Base-by-base conservation (phyloP, 2,113 vertebrate species). In the Alces alces region DNA sequence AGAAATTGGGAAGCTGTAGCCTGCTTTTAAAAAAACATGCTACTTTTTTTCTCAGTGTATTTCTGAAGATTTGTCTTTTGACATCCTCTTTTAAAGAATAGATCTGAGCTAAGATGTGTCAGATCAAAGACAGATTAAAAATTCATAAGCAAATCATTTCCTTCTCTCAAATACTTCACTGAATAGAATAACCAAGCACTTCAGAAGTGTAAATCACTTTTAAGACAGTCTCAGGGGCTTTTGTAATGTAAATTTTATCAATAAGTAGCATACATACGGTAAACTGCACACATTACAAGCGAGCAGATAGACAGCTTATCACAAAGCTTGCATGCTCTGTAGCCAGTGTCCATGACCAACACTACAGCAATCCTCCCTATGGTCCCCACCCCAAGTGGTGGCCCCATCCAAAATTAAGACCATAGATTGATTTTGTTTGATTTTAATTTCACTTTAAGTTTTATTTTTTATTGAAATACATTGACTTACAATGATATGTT, bases 71-170 rank as follows among this genome's bases (percentile, higher is more conserved):
- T 28, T 97, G 93, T 58, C 17, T 84, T 36, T 92, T 47, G 17
- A 36, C 23, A 30, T 27, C 27, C 36, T 88, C 76, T 86, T 97
- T 91, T 87, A 94, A 66, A 93, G 30, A 90, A 43, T 28, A 21
- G 61, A 82, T 92, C 25, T 54, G 92, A 86, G 17, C 50, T 85
- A n/a, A 87, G n/a, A 82, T 60, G 50, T 60, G 92, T 76, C 45
- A 76, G 64, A 93, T 92, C n/a, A 95, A 96, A 96, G 47, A 70
- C 0, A 61, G 43, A 25, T 90, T 96, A 94, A 95, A 92, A 82
- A 92, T 96, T 88, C 64, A 87, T 55, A 90, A 92, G 58, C 3
- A 95, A 94, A 70, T 86, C 2, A 54, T 91, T 86, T 93, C 45
- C 91, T 58, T 83, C 57, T 93, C 50, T 70, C n/a, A 76, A n/a